phyloP scores from a whole-genome alignment of 1,140 invertebrate genomes.

The Leucophenga varia region DNA sequence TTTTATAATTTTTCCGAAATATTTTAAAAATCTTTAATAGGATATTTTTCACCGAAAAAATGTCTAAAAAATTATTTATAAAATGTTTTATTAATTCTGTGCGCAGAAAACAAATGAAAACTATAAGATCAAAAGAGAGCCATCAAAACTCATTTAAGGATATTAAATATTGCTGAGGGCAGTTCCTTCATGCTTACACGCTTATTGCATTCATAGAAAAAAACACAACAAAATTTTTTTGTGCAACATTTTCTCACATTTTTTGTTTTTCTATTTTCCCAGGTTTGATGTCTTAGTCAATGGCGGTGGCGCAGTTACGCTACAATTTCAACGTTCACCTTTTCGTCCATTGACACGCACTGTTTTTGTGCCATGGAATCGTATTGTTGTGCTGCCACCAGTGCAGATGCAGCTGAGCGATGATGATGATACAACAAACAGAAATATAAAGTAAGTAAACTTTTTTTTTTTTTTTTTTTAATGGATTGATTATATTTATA shows the following conservation, averaged over 20 bases:
- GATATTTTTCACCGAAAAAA: too few species aligned
- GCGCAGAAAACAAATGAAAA: too few species aligned
- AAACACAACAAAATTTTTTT: neutral
- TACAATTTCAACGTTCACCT: slow-evolving; percentile 93
- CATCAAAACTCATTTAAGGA: too few species aligned
- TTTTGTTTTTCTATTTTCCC: slow-evolving; percentile 9
- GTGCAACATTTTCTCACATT: neutral
- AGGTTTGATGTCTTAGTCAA: slow-evolving; percentile 99
- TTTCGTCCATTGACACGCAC: slow-evolving; percentile 83
- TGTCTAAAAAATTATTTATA: too few species aligned
- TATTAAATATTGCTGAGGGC: too few species aligned
- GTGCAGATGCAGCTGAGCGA: slow-evolving; percentile 83
- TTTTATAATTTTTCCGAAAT: too few species aligned
- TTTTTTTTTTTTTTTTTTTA: neutral
- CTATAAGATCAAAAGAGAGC: too few species aligned
- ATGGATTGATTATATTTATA: slow-evolving; percentile 5
- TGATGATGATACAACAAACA: slow-evolving; percentile 63
- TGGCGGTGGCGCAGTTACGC: slow-evolving; percentile 95
- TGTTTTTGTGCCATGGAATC: slow-evolving; percentile 93
- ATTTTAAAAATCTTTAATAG: too few species aligned
- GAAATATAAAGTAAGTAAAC: slow-evolving; percentile 59
- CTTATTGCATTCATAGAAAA: neutral
- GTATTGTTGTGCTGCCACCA: slow-evolving; percentile 86
- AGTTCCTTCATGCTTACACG: too few species aligned
- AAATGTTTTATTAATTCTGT: too few species aligned